Conservation (phyloP, 2,797 vertebrate genomes). For the Tarsius wallacei region DNA sequence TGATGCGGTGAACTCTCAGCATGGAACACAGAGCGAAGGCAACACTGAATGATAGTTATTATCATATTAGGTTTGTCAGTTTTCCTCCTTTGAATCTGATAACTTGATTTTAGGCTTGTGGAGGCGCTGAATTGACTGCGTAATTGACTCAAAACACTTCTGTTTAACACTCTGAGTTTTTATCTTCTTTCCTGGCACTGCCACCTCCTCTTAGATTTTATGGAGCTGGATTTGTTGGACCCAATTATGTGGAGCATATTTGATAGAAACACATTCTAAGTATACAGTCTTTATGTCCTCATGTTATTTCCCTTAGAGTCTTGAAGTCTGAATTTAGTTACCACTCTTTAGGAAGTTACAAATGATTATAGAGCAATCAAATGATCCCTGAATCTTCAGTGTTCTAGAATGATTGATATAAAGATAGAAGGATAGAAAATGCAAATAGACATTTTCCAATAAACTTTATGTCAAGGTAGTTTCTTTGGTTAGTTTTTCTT, state of each 20-base stretch:
- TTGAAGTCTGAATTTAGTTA: conserved; percentile 84
- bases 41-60: neutral
- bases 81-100: conserved; percentile 68
- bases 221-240: conserved; percentile 80
- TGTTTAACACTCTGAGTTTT: conserved; percentile 77
- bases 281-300: conserved; percentile 74
- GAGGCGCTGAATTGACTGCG: conserved; percentile 60
- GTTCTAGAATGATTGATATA: conserved; percentile 27
- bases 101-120: conserved; percentile 77
- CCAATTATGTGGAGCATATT: conserved; percentile 80
- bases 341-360: conserved; percentile 58
- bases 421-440: neutral
- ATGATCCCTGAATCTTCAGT: conserved; percentile 4
- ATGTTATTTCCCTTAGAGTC: conserved; percentile 76
- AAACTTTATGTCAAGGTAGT: neutral
- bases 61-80: conserved; percentile 51
- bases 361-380: conserved; percentile 61
- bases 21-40: neutral
- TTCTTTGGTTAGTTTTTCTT: conserved; percentile 14
- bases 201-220: conserved; percentile 78
- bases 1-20: neutral
- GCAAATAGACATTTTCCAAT: neutral
- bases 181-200: conserved; percentile 69
- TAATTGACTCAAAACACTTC: conserved; percentile 82
- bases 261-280: conserved; percentile 80